phyloP scores from a whole-genome alignment of 2,888 invertebrate genomes.

The Lobophora halterata region DNA sequence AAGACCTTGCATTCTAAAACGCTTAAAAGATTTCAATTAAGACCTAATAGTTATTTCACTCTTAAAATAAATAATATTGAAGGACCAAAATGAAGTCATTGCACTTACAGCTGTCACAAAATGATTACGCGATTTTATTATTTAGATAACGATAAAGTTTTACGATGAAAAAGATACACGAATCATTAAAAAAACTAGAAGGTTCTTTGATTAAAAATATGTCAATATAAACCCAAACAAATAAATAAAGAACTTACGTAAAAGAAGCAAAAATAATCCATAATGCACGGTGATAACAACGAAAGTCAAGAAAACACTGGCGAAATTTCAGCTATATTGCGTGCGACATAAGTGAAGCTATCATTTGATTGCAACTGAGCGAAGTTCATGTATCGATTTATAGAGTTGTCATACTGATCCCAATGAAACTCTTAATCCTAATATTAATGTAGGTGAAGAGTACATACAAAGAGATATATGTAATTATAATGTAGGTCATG shows the following conservation, averaged over 20 bases:
- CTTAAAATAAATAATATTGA: background rate
- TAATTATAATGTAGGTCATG: no score
- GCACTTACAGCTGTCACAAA: constrained; percentile 5
- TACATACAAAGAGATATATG: no score
- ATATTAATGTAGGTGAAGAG: no score
- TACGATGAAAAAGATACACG: no score
- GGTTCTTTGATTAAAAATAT: background rate
- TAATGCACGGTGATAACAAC: constrained; percentile 31
- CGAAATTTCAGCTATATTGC: constrained; percentile 5
- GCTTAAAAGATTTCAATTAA: background rate
- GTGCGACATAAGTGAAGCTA: constrained; percentile 14
- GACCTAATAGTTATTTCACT: background rate
- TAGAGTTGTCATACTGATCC: background rate
- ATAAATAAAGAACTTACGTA: constrained; percentile 39
- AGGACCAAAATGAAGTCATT: constrained; percentile 1
- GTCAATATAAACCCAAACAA: constrained; percentile 12
- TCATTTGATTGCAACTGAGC: constrained; percentile 12
- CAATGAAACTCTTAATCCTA: no score
- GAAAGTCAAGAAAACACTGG: constrained; percentile 38
- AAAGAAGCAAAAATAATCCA: constrained; percentile 42
- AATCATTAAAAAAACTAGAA: no score
- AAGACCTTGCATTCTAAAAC: constrained; percentile 16
- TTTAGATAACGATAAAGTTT: constrained; percentile 15
- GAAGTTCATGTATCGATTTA: constrained; percentile 17
- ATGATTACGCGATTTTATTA: constrained; percentile 8